phyloP scores from a whole-genome alignment of 1,140 invertebrate genomes.

The Lepidurus couesii region DNA sequence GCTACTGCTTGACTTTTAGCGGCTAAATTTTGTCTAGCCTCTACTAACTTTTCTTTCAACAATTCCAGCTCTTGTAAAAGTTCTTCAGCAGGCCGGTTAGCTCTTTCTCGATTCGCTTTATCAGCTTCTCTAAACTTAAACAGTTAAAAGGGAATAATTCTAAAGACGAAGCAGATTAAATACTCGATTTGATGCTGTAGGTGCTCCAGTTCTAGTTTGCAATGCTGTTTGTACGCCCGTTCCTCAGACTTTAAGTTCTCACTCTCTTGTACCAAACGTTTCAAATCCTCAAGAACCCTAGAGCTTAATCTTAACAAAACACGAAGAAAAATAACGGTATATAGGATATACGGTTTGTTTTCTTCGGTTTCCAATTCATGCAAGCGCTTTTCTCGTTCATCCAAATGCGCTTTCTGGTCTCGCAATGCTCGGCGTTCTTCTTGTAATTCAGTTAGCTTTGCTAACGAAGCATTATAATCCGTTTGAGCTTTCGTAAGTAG shows the following conservation, averaged over 20 bases:
- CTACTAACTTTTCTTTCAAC: slow-evolving; percentile 41
- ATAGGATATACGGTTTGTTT: slow-evolving; percentile 47
- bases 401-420: slow-evolving; percentile 50
- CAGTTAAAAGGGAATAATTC: no score
- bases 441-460: background rate
- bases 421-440: slow-evolving; percentile 41
- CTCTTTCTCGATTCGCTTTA: background rate
- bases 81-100: slow-evolving; percentile 6
- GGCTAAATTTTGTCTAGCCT: slow-evolving; percentile 3
- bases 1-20: background rate
- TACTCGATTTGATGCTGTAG: slow-evolving; percentile 55
- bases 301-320: slow-evolving; percentile 31
- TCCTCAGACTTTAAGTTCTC: slow-evolving; percentile 69
- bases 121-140: background rate
- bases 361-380: slow-evolving; percentile 48
- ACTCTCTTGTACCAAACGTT: slow-evolving; percentile 60
- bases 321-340: slow-evolving; percentile 28
- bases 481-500: background rate
- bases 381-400: slow-evolving; percentile 47
- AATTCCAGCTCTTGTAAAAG: slow-evolving; percentile 38
- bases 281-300: slow-evolving; percentile 57
- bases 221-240: slow-evolving; percentile 65
- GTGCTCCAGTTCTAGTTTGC: slow-evolving; percentile 57
- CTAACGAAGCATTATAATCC: background rate
- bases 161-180: slow-evolving; percentile 24